Percentiles rank a stretch among this genome's conserved stretches.
Evolutionary conservation across 2,113 vertebrate species (phyloP).

Genomic region (Microcebus murinus): DNA sequence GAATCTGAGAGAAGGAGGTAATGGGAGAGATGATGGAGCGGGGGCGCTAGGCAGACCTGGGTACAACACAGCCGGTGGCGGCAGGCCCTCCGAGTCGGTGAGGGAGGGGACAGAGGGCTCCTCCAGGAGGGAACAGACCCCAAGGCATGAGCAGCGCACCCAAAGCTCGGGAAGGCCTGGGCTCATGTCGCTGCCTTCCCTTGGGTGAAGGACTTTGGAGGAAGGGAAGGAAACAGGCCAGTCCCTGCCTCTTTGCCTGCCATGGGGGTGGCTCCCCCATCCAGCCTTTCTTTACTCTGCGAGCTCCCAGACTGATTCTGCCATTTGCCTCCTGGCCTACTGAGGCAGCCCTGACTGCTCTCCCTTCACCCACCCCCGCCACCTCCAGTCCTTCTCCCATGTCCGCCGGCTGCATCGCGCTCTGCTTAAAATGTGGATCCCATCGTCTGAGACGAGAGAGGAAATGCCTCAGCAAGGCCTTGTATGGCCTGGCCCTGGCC

Average conservation of each 20-base stretch:
- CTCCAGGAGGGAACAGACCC: background rate
- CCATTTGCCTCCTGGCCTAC: background rate
- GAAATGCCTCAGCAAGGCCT: background rate
- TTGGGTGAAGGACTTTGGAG: background rate
- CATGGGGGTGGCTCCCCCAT: background rate
- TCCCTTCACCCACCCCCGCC: background rate
- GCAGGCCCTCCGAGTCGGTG: background rate
- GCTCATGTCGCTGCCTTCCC: accelerated
- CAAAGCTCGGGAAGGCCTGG: background rate
- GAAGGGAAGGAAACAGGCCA: background rate
- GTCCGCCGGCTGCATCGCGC: background rate
- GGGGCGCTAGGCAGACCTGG: background rate
- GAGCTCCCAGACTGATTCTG: background rate
- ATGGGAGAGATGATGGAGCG: background rate
- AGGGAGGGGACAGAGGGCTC: background rate
- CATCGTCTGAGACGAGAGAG: background rate
- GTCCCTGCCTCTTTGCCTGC: background rate
- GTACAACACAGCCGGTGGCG: background rate
- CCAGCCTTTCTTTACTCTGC: background rate
- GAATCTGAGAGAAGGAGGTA: background rate
- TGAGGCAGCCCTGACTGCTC: background rate
- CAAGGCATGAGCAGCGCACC: background rate
- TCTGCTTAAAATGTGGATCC: background rate
- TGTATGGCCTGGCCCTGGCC: background rate
- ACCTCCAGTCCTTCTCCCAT: too few relatives aligned